Base-by-base conservation (phyloP, 2,888 invertebrate genomes). In the Lasioglossum villosulum region DNA sequence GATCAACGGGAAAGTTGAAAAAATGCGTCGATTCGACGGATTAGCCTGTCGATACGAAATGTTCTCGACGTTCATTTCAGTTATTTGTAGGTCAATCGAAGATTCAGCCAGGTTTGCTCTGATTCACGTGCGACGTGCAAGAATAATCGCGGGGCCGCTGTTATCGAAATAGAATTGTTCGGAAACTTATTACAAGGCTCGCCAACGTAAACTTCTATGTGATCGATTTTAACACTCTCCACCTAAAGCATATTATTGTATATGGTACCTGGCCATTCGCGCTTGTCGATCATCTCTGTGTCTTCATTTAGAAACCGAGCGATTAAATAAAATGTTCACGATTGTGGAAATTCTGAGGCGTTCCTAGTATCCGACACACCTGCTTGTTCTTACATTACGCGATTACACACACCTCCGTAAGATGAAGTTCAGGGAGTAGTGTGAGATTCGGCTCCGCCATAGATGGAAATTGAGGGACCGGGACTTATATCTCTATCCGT, bases 71-170 rank as follows among this genome's bases (percentile, higher is more conserved):
- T 81, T 52, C 66, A 52, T 78, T 78, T 78, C 48, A 78, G 75
- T 73, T 84, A 84, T 84, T 86, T 84, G 72, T 76, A 78, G 81
- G 84, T 84, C 84, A 42, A 78, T 81, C 83, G 83, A 80, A 80
- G 75, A 30, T 37, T 34, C 37, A 34, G n/a, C 23, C 39, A 27
- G 63, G 23, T 34, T 73, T 23, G 37, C n/a, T 52, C 37, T 72
- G 72, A n/a, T 74, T 77, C 52, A 78, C 80, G 16, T 66, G 63
- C 74, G 70, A 68, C 19, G 73, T 19, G n/a, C 56, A 83, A 80
- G 70, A 83, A 83, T 80, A 75, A 78, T 75, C 71, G 19, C 12
- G 63, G 16, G 4, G 8, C 39, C 30, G 39, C 19, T 42, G 48
- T 23, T 68, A 76, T 77, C 83, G 30, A 81, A 66, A 70, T 4